Conservation (phyloP, 2,113 vertebrate genomes). For the Marmota flaviventris region DNA sequence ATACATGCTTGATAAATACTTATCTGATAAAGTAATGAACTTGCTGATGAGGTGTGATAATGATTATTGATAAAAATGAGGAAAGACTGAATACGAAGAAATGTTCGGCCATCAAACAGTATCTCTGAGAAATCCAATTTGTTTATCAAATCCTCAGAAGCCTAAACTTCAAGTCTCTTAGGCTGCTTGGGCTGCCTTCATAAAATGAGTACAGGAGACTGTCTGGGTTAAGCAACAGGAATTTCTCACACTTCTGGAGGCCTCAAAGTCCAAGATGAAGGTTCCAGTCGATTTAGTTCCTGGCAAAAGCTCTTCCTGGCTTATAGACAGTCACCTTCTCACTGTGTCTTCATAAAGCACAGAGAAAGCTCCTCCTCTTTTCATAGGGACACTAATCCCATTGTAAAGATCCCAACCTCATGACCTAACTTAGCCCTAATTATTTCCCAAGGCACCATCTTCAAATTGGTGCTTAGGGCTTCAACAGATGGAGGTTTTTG, state of each 20-base stretch:
- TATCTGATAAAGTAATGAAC: neutral
- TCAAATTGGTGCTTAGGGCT: neutral
- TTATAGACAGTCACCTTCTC: neutral
- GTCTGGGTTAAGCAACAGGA: neutral
- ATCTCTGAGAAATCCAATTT: neutral
- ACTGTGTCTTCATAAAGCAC: neutral
- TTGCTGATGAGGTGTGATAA: neutral
- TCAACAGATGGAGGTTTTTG: neutral
- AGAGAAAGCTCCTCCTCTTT: neutral
- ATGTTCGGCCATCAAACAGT: neutral
- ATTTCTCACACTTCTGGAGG: neutral
- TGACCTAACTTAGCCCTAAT: neutral
- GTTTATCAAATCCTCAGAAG: neutral
- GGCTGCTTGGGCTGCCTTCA: neutral
- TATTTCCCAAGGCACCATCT: neutral
- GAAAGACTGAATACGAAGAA: neutral
- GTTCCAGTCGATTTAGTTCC: neutral
- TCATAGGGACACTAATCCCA: neutral
- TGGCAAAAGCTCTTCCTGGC: neutral
- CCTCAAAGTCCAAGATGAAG: neutral
- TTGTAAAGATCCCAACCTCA: neutral
- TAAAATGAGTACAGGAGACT: neutral
- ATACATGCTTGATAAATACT: neutral
- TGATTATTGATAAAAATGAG: constrained; percentile 5
- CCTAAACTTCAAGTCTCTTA: neutral